Evolutionary conservation across 2,797 vertebrate species (phyloP).

Genomic region (Sebastes nivosus): DNA sequence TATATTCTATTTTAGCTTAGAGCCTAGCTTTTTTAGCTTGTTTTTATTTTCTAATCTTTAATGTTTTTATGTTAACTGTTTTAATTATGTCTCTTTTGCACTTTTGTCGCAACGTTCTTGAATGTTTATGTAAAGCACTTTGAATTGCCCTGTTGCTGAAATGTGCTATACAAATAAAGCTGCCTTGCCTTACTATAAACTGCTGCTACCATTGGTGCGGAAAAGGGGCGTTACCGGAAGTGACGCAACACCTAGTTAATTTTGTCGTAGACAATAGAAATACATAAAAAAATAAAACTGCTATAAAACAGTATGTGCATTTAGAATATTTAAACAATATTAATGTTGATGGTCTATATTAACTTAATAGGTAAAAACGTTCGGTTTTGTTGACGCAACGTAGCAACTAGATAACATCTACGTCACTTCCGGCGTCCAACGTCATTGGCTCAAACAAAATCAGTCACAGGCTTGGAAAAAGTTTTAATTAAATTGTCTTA

Average conservation of each 20-base stretch:
- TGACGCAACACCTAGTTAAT: neutral
- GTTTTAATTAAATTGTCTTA: accelerated
- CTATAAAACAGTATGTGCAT: neutral
- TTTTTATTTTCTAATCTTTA: no score
- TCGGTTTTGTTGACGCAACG: neutral
- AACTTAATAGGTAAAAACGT: neutral
- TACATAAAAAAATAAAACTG: neutral
- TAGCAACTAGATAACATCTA: no score
- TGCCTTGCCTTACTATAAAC: no score
- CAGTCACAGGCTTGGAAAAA: neutral
- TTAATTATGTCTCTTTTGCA: no score
- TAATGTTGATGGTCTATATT: neutral
- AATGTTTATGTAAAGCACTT: no score
- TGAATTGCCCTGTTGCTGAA: no score
- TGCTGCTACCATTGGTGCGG: no score
- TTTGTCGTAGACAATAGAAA: neutral
- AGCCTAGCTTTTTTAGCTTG: no score
- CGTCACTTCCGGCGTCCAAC: slow-evolving; percentile 37
- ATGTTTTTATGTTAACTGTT: no score
- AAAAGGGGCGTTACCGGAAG: neutral
- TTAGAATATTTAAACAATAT: accelerated
- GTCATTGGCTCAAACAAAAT: neutral
- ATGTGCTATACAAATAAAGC: accelerated
- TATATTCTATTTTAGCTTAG: accelerated
- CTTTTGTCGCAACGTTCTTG: no score